These are phyloP conservation scores for Matsumyia berberina DNA, from an alignment of 2,888 invertebrate genomes.

Conservation along the genomic window DNA sequence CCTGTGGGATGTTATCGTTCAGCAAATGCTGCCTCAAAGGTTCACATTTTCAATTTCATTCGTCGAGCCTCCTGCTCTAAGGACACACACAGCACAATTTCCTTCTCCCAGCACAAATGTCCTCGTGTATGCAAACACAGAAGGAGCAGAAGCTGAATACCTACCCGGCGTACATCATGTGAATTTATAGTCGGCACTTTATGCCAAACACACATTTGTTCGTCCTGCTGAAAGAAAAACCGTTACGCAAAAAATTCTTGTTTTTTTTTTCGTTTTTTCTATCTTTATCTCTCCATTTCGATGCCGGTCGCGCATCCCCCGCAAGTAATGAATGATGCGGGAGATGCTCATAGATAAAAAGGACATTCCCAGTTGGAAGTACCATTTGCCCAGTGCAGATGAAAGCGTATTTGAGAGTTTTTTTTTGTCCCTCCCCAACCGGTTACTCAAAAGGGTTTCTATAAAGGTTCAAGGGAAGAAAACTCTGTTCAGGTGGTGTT, in stretches of 20 bases:
- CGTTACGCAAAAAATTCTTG: constrained; percentile 33
- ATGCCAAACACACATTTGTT: constrained; percentile 67
- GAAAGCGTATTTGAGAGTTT: constrained; percentile 11
- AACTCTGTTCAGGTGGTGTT: constrained; percentile 21
- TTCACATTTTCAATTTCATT: constrained; percentile 67
- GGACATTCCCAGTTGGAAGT: constrained; percentile 22
- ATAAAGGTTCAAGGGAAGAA: neutral
- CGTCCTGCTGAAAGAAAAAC: constrained; percentile 48
- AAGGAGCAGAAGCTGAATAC: constrained; percentile 6
- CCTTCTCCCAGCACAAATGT: constrained; percentile 28
- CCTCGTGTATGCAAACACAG: constrained; percentile 51
- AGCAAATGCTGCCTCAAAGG: constrained; percentile 7
- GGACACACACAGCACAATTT: neutral
- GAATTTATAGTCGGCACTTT: constrained; percentile 72
- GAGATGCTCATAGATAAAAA: constrained; percentile 36
- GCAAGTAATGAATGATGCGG: constrained; percentile 41
- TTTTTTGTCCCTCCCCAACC: neutral
- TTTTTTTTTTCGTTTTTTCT: constrained; percentile 5
- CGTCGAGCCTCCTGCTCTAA: constrained; percentile 10
- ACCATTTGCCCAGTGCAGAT: constrained; percentile 24
- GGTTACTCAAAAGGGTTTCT: constrained; percentile 22
- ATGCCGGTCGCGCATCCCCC: constrained; percentile 23
- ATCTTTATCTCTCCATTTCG: constrained; percentile 48
- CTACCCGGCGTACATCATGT: constrained; percentile 45
- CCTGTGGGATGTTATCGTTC: constrained; percentile 49